phyloP scores from a whole-genome alignment of 2,888 invertebrate genomes.

The Ypsolopha scabrella region DNA sequence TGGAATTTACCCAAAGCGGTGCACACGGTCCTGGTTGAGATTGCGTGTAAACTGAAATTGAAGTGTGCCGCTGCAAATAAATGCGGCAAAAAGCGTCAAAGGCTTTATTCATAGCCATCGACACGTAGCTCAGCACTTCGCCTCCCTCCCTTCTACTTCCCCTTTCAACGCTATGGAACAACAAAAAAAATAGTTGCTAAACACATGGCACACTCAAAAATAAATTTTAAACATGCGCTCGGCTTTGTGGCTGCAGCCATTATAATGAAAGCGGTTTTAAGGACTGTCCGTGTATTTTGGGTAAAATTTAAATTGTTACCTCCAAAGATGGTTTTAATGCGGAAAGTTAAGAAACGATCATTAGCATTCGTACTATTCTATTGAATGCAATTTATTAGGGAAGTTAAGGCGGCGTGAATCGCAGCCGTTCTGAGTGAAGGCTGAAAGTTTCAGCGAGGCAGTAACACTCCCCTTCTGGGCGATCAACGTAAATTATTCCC shows the following conservation, averaged over 20 bases:
- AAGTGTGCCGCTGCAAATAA: slow-evolving; percentile 46
- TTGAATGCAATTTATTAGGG: slow-evolving; percentile 57
- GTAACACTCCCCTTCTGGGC: slow-evolving; percentile 63
- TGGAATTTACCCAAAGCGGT: slow-evolving; percentile 1
- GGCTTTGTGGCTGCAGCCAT: slow-evolving; percentile 3
- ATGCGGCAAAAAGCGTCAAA: slow-evolving; percentile 57
- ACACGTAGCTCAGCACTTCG: slow-evolving; percentile 30
- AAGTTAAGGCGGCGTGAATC: slow-evolving; percentile 61
- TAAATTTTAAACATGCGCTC: slow-evolving; percentile 15
- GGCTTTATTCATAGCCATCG: slow-evolving; percentile 54
- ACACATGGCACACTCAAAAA: slow-evolving; percentile 17
- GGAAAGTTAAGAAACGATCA: slow-evolving; percentile 7
- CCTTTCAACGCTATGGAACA: slow-evolving; percentile 17
- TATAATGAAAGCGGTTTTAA: neutral
- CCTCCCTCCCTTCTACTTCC: slow-evolving; percentile 12
- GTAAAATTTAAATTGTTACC: neutral
- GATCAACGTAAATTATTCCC: slow-evolving; percentile 70
- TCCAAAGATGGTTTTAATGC: neutral
- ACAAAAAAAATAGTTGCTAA: slow-evolving; percentile 21
- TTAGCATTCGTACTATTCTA: slow-evolving; percentile 30
- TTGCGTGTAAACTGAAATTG: slow-evolving; percentile 48
- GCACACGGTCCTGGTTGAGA: slow-evolving; percentile 17
- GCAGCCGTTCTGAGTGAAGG: slow-evolving; percentile 60
- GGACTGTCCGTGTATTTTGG: neutral
- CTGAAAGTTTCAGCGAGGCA: slow-evolving; percentile 68